Evolutionary conservation across 2,113 vertebrate genomes (phyloP).

Genomic region (Gnathonemus echidnorhynchus): DNA sequence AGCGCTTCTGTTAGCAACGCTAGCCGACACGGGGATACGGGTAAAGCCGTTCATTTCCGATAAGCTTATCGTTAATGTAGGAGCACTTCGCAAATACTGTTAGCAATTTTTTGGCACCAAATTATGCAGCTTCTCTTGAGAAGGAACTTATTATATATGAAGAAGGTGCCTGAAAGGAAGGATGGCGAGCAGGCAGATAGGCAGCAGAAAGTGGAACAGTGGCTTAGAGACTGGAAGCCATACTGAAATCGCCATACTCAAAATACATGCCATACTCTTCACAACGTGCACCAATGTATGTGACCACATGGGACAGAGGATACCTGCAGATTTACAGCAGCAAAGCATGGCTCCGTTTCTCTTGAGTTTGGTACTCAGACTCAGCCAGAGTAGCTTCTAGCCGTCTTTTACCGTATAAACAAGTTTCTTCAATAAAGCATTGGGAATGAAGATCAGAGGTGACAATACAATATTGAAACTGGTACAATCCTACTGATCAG

Average conservation of each 20-base stretch:
- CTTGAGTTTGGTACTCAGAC: not conserved
- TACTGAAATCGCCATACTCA: not conserved
- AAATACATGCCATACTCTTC: not conserved
- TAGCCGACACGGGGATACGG: no score
- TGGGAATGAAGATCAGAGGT: not conserved
- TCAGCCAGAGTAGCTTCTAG: not conserved
- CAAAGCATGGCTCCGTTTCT: not conserved
- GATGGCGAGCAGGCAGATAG: not conserved
- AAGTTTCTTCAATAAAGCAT: not conserved
- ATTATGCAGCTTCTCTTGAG: not conserved
- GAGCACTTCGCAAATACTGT: not conserved
- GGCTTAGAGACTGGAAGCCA: not conserved
- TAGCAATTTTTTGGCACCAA: not conserved
- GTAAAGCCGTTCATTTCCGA: not conserved
- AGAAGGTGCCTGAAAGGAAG: not conserved
- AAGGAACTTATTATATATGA: not conserved
- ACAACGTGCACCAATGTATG: not conserved
- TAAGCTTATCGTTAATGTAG: constrained; percentile 1
- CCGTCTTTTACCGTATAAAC: not conserved
- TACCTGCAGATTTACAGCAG: not conserved
- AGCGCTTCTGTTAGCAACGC: not conserved
- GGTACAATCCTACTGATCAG: not conserved
- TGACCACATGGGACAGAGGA: not conserved
- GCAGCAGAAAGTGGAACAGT: not conserved
- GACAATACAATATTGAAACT: not conserved